Conservation (phyloP, 2,888 invertebrate genomes). For the Athetis lepigone region DNA sequence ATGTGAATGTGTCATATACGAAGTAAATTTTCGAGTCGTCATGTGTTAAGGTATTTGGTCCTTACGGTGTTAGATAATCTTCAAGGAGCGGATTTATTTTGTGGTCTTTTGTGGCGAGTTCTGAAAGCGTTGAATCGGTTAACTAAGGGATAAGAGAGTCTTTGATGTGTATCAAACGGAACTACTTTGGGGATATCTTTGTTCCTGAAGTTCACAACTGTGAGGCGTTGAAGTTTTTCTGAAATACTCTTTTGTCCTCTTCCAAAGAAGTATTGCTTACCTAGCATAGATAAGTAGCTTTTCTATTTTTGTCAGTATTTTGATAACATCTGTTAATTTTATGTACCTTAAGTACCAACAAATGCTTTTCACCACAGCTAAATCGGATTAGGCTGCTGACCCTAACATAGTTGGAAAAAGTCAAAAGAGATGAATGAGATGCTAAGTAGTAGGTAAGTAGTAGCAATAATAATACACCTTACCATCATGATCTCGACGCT, state of each 20-base stretch:
- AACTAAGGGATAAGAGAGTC: neutral
- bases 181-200: conserved; percentile 1
- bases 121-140: conserved; percentile 8
- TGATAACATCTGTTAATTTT: too few relatives aligned
- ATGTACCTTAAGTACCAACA: too few relatives aligned
- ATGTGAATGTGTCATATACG: conserved; percentile 28
- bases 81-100: conserved; percentile 15
- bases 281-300: too few relatives aligned
- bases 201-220: neutral
- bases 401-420: too few relatives aligned
- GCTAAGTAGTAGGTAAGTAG: too few relatives aligned
- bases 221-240: neutral
- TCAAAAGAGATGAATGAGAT: too few relatives aligned
- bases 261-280: neutral
- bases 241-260: neutral
- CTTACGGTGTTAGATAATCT: conserved; percentile 26
- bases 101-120: conserved; percentile 16
- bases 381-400: too few relatives aligned
- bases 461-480: too few relatives aligned
- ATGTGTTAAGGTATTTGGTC: conserved; percentile 22
- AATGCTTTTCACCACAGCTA: too few relatives aligned
- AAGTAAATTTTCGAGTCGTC: conserved; percentile 21
- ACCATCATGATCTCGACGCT: too few relatives aligned
- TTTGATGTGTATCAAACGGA: conserved; percentile 26
- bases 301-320: too few relatives aligned